Base-by-base conservation (phyloP, 2,113 vertebrate genomes). In the Burhinus oedicnemus region DNA sequence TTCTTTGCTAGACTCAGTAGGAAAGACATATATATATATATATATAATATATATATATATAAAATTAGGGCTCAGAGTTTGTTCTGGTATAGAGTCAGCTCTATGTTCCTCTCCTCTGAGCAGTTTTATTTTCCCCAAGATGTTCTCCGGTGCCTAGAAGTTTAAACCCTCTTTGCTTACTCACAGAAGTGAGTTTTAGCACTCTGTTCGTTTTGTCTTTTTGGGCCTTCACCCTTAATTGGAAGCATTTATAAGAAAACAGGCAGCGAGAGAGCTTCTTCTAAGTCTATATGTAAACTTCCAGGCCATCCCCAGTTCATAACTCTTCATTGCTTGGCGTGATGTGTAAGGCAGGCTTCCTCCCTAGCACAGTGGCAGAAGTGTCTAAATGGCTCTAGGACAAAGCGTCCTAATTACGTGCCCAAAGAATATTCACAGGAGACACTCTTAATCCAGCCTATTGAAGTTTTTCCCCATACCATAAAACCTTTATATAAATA, bases 401-500 rank as follows among this genome's bases (percentile, higher is more conserved):
- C 86, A 95, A 95, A 95, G 72, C 4, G 0, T 66, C 51, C 80
- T 78, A 87, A 91, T 96, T 96, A 94, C 1, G 22, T 89, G 64
- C 51, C 83, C 64, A 42, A 32, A 5, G 36, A 86, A 45, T 36
- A 45, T 79, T 94, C 89, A 58, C 40, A 77, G 83, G 84, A 93
- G 88, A 92, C 54, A 23, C 51, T 84, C 82, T 90, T 54, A 83
- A 72, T 83, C 68, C 79, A 65, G 54, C 71, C 94, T 74, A 81
- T 87, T 96, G 80, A 95, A 71, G 20, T 38, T 87, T 91, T 81
- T 20, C 72, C 36, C 51, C 4, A 15, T 74, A 83, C 88, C 71
- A 83, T 92, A 87, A 95, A 94, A 94, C 49, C 64, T 89, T 89
- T 42, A 45, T 74, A 83, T 95, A 92, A 93, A 92, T 96, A 95